These are phyloP conservation scores for Aphelenchoides avenae DNA, from an alignment of 1,140 invertebrate genomes.

Conservation along the genomic window DNA sequence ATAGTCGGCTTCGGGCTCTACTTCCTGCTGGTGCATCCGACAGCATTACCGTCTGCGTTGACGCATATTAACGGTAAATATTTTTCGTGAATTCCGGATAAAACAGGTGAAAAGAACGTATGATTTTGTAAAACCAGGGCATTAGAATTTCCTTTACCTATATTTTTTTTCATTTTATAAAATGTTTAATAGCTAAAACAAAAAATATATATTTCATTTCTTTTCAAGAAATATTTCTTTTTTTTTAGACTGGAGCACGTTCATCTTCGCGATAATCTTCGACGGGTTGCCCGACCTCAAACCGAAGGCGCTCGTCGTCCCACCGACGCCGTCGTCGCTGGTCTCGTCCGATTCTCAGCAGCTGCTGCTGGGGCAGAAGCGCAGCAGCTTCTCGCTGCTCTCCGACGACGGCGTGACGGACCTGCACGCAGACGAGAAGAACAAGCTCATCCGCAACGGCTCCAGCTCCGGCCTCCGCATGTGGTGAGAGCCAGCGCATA, in stretches of 20 bases:
- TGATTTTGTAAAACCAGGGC: neutral
- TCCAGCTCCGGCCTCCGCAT: constrained; percentile 34
- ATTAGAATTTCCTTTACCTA: no score
- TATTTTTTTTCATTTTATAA: no score
- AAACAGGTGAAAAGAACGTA: neutral
- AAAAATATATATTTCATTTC: constrained; percentile 5
- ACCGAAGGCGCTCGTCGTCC: constrained; percentile 6
- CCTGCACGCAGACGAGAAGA: constrained; percentile 57
- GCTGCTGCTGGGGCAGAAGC: constrained; percentile 22
- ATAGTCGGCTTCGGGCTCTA: constrained; percentile 52
- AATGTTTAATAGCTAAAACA: constrained; percentile 7
- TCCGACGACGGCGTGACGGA: constrained; percentile 51
- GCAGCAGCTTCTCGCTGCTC: constrained; percentile 39
- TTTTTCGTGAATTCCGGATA: neutral
- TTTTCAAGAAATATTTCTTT: neutral
- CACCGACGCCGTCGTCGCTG: constrained; percentile 6
- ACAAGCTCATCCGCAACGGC: constrained; percentile 39
- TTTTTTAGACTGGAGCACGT: constrained; percentile 44
- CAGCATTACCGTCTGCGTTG: constrained; percentile 29
- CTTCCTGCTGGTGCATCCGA: constrained; percentile 49
- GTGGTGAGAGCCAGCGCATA: no score
- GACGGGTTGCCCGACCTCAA: constrained; percentile 55
- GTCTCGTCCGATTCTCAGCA: constrained; percentile 51
- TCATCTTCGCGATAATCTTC: constrained; percentile 49
- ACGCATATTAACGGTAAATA: constrained; percentile 40